Evolutionary conservation across 2,113 vertebrate genomes (phyloP).

Genomic region (Python bivittatus): DNA sequence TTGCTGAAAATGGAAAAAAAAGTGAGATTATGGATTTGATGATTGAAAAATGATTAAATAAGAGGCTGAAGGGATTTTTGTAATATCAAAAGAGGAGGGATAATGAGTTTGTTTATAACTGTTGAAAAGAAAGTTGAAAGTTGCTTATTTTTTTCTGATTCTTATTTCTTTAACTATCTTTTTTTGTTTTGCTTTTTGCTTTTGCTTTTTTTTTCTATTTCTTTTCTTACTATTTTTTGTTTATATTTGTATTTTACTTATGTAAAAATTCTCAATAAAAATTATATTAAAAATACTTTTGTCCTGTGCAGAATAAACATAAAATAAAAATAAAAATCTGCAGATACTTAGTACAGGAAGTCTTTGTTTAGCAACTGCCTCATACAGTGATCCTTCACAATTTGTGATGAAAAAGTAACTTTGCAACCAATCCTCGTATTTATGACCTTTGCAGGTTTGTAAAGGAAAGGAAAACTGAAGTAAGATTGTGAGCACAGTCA

Average conservation of each 20-base stretch:
- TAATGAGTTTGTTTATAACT: too few relatives aligned
- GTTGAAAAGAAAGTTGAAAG: background rate
- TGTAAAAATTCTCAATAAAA: background rate
- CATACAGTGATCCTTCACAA: background rate
- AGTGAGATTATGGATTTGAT: too few relatives aligned
- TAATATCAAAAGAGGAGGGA: too few relatives aligned
- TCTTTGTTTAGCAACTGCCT: background rate
- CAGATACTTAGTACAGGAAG: background rate
- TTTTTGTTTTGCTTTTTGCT: background rate
- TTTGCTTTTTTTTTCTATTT: background rate
- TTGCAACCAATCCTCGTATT: background rate
- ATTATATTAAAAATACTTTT: background rate
- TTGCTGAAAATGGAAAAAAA: too few relatives aligned
- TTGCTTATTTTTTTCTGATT: background rate
- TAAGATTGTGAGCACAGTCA: background rate
- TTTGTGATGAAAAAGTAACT: background rate
- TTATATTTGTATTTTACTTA: background rate
- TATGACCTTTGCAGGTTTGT: background rate
- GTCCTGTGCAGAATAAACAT: background rate
- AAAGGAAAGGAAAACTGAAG: background rate
- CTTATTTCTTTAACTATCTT: background rate
- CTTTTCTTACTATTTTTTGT: background rate
- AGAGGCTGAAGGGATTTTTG: too few relatives aligned
- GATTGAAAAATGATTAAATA: too few relatives aligned
- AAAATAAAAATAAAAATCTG: background rate